A percentile compares a stretch with the other conserved stretches of the same genome.
phyloP scores from a whole-genome alignment of 2,888 invertebrate species.

The Acleris literana region DNA sequence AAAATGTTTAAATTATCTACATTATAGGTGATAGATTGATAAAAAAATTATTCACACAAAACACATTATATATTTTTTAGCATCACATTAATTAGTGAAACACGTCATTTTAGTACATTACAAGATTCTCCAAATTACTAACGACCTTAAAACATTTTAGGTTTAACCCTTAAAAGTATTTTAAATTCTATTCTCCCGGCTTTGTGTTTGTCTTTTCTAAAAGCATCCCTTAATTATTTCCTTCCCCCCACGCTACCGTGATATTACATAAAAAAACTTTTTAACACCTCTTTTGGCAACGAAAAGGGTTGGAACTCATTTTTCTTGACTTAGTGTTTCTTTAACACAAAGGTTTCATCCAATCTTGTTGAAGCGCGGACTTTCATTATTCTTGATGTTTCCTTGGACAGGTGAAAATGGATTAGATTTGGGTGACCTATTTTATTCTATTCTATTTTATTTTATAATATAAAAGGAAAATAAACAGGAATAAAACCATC shows the following conservation, averaged over 20 bases:
- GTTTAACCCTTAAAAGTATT: slow-evolving; percentile 4
- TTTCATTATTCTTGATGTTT: slow-evolving; percentile 10
- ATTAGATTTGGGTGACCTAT: neutral
- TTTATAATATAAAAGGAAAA: too few relatives aligned
- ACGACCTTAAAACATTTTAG: too few relatives aligned
- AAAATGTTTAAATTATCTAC: too few relatives aligned
- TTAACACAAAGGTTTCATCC: slow-evolving; percentile 14
- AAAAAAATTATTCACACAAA: too few relatives aligned
- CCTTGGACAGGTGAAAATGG: slow-evolving; percentile 6
- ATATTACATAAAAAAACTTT: slow-evolving; percentile 24
- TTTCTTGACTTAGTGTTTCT: slow-evolving; percentile 16
- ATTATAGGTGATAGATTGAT: too few relatives aligned
- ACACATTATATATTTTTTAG: too few relatives aligned
- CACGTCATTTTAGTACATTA: too few relatives aligned
- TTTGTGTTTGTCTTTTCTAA: slow-evolving; percentile 17
- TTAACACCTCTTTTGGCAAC: slow-evolving; percentile 14
- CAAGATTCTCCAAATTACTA: too few relatives aligned
- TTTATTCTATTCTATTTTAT: too few relatives aligned
- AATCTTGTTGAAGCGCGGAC: slow-evolving; percentile 15
- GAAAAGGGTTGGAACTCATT: slow-evolving; percentile 31
- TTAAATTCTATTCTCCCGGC: neutral
- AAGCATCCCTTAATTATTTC: slow-evolving; percentile 27
- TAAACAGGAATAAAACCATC: too few relatives aligned
- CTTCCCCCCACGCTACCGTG: slow-evolving; percentile 4
- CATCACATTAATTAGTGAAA: too few relatives aligned